Evolutionary conservation across 2,888 invertebrate species (phyloP), one percentile per base, ranked within the genome.

Genomic region (Rotaria macrura): DNA sequence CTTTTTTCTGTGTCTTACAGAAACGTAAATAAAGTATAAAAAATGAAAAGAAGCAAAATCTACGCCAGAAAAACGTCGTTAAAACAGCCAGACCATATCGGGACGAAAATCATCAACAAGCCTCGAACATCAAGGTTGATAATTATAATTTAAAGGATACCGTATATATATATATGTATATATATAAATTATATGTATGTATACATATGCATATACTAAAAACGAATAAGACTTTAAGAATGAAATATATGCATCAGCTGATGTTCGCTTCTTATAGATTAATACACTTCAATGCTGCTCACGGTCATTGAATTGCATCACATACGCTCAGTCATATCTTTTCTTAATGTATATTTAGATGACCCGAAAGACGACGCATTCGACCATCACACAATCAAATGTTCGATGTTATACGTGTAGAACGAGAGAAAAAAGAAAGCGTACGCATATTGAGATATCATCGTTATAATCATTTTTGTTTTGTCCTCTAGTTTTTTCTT

Each of bases 391-490:
- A 43, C 49, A 43, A 43, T 79, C 74, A 79, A 38, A 79, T 29
- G 14, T 79, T 43, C 43, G 40, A 4, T 40, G 40, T 43, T 43
- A 65, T 54, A 54, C 25, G 14, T 52, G 54, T 84, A 87, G 85
- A 87, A 65, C 87, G 86, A 87, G 87, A 83, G 74, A 84, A 85
- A 84, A 85, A 85, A 91, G 91, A 91, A 87, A 55, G 54, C 92
- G 90, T 92, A 92, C 92, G 92, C 92, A 92, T 91, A 92, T 91
- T 91, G 91, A 91, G 65, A 65, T 79, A 79, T 79, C 38, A 43
- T 79, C 40, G 23, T 79, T 79, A 43, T 43, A 43, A 25, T 17
- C 79, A 79, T 43, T 34, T 79, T 79, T 79, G 40, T 79, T 79
- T 40, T 43, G 23, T 9, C 49, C 49, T 49, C 49, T 49, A 49